Evolutionary conservation across 2,888 invertebrate species (phyloP).

Genomic region (Ecliptopera silaceata): DNA sequence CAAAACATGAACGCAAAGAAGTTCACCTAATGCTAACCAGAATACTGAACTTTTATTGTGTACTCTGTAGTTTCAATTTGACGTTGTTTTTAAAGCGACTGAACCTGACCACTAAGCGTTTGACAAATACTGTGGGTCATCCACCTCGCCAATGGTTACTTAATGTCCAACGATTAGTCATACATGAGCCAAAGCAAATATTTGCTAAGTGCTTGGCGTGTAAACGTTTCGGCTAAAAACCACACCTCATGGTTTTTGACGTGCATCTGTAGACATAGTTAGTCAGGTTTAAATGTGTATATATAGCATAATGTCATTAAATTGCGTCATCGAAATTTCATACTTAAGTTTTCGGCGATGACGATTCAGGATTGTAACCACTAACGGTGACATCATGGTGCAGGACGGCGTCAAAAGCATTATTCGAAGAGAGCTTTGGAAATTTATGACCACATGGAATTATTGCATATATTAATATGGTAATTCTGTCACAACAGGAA

Average conservation of each 20-base stretch:
- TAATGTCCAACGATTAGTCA: constrained; percentile 75
- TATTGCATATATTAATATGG: background rate
- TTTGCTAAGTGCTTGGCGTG: constrained; percentile 57
- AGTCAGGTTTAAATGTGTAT: constrained; percentile 42
- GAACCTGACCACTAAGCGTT: constrained; percentile 56
- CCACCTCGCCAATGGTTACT: constrained; percentile 72
- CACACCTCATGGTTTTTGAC: constrained; percentile 47
- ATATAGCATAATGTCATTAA: constrained; percentile 25
- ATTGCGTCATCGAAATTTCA: constrained; percentile 42
- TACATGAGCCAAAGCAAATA: constrained; percentile 60
- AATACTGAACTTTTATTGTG: constrained; percentile 6
- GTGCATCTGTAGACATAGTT: constrained; percentile 40
- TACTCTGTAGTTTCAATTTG: constrained; percentile 24
- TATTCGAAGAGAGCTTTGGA: constrained; percentile 5
- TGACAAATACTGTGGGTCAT: constrained; percentile 71
- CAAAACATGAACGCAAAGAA: constrained; percentile 40
- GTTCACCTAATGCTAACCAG: constrained; percentile 1
- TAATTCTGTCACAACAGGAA: background rate
- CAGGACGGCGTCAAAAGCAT: constrained; percentile 5
- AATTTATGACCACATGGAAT: background rate
- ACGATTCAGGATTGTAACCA: background rate
- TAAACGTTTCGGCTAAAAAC: constrained; percentile 56
- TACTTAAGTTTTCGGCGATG: constrained; percentile 13
- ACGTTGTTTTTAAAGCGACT: constrained; percentile 53
- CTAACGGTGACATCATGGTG: constrained; percentile 19